A percentile compares a stretch with the other conserved stretches of the same genome.
Conservation (phyloP, 2,797 vertebrate species). For the Tarsius wallacei region DNA sequence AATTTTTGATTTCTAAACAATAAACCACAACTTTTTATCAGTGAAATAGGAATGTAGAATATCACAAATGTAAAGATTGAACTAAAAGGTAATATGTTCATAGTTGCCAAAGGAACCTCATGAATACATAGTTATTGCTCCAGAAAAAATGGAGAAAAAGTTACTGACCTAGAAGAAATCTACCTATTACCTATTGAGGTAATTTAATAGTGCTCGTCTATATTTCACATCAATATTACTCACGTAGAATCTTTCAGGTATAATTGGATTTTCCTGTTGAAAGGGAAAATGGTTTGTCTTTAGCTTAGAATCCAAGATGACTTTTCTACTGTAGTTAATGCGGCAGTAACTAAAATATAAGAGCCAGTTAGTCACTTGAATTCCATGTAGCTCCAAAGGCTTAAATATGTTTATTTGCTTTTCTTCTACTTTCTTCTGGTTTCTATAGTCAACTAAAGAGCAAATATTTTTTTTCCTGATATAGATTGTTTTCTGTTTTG, state of each 20-base stretch:
- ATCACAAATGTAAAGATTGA: neutral
- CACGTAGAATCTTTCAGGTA: constrained; percentile 22
- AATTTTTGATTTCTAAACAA: constrained; percentile 48
- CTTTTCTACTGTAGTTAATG: constrained; percentile 72
- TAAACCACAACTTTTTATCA: neutral
- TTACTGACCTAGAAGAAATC: constrained; percentile 53
- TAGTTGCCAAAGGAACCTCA: constrained; percentile 40
- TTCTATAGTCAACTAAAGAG: neutral
- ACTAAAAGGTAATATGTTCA: constrained; percentile 37
- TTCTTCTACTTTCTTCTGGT: neutral
- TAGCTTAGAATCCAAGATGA: constrained; percentile 55
- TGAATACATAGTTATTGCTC: constrained; percentile 54
- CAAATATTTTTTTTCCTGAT: neutral
- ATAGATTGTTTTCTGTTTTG: neutral
- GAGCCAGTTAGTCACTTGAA: constrained; percentile 49
- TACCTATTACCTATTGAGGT: constrained; percentile 43
- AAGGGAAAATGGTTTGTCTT: constrained; percentile 71
- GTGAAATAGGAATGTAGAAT: neutral
- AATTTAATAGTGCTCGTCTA: constrained; percentile 56
- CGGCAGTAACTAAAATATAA: constrained; percentile 46
- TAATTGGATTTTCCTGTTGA: constrained; percentile 60
- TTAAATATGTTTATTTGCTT: neutral
- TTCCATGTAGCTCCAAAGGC: neutral
- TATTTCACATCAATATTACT: constrained; percentile 60
- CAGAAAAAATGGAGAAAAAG: neutral